Evolutionary conservation across 2,888 invertebrate genomes (phyloP), one percentile per base, ranked within the genome.

Genomic region (Epistrophe grossulariae): DNA sequence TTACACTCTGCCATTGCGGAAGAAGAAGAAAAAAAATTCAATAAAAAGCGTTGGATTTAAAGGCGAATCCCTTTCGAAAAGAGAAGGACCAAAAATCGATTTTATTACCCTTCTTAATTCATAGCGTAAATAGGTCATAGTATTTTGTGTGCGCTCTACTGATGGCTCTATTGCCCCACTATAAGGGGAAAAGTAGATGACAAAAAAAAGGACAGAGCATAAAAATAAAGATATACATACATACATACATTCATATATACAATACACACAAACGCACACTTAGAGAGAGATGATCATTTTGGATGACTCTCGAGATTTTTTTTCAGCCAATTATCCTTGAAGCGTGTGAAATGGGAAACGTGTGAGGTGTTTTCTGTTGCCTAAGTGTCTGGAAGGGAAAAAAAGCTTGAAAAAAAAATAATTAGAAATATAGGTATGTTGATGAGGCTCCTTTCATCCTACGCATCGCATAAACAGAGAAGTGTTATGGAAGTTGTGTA

Each of bases 291-390:
- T 43, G 52, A 77, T 55, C 57, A 60, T 59, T 24, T 24, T 77
- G 84, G 72, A 77, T 80, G 84, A 62, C 77, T 84, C 64, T 84
- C 73, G 40, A 68, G 72, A 72, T 72, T 68, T 80, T 84, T 84
- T 76, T 60, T 64, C 73, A 68, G 80, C 77, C 84, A 80, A 84
- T 84, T 84, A 84, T 84, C 81, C 80, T 84, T 84, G 81, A 84
- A 76, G 72, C 77, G 76, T 80, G 77, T 73, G 72, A 84, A 80
- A 80, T 62, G 76, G 48, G 68, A 84, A 72, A 43, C 52, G 79
- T 48, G 77, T 66, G 72, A 81, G 80, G 77, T 72, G 81, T 72
- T 66, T 55, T 84, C 52, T 45, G 81, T 28, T 81, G 84, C 84
- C 84, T 70, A 84, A 84, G 81, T 80, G 84, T 84, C 84, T 84